Base-by-base conservation (phyloP, 2,888 invertebrate species). In the Leucophenga maculata region DNA sequence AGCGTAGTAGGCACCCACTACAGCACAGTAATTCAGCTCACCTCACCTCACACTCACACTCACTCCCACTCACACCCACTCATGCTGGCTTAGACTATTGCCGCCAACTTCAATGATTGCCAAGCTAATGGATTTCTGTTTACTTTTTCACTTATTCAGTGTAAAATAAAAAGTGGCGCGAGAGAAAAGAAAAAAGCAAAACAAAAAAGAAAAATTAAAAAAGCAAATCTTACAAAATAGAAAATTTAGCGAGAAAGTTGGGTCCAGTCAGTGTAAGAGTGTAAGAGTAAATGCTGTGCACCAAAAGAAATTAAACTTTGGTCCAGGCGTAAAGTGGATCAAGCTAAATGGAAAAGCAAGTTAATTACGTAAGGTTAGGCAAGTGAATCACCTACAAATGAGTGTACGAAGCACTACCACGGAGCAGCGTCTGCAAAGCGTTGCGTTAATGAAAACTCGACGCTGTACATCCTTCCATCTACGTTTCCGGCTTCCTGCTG, bases 91-190 rank as follows among this genome's bases (percentile, higher is more conserved):
- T 54, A 44, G 57, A 39, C 22, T 20, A 13, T 66, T 46, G 65
- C 14, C 44, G 82, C 73, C 80, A 80, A 80, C 83, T 75, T 75
- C 85, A 83, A 84, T 84, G 85, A 84, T 85, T 84, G 84, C 84
- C 77, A 74, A 80, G 84, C 85, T 85, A 85, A 84, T 84, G 84
- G 84, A 85, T 84, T 85, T 85, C 85, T 84, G 85, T 84, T 84
- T 84, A 85, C 85, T 85, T 85, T 84, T 85, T 79, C 82, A 85
- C 82, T 84, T 85, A 85, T 80, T 68, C 71, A 73, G 73, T 73
- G 68, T 69, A 55, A 70, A 72, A 31, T 64, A 54, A 59, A 57
- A 59, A 59, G 26, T 54, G 64, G 67, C 66, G 72, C 65, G 68
- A 32, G 31, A 48, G 26, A 31, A 57, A 60, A 48, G 1, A 31